phyloP scores from a whole-genome alignment of 2,113 vertebrate genomes.

The Urocynchramus pylzowi region DNA sequence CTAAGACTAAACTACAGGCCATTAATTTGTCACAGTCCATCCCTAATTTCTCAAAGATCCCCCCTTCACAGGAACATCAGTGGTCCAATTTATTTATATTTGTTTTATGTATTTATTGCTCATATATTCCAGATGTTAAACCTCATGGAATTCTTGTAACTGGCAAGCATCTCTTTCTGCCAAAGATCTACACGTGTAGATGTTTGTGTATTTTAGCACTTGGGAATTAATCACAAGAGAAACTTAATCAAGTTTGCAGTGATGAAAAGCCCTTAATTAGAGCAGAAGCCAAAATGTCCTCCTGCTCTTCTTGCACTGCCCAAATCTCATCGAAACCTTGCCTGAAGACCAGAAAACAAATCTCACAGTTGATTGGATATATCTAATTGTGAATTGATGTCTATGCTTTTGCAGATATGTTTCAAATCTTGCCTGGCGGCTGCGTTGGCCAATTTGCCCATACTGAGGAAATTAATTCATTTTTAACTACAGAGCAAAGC shows the following conservation, averaged over 20 bases:
- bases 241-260: background rate
- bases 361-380: slow-evolving; percentile 20
- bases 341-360: slow-evolving; percentile 48
- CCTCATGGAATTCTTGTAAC: background rate
- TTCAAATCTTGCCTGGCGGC: slow-evolving; percentile 15
- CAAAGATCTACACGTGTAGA: background rate
- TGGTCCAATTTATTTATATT: background rate
- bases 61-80: background rate
- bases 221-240: background rate
- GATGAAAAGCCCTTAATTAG: background rate
- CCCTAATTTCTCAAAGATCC: background rate
- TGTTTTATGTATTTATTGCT: background rate
- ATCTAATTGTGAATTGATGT: slow-evolving; percentile 28
- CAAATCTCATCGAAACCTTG: slow-evolving; percentile 32
- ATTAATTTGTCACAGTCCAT: background rate
- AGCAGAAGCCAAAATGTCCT: background rate
- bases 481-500: slow-evolving; percentile 18
- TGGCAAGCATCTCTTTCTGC: background rate
- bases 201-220: background rate
- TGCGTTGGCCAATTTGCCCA: background rate
- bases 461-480: slow-evolving; percentile 21
- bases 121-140: background rate
- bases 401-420: background rate
- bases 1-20: background rate
- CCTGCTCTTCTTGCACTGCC: background rate